phyloP scores from a whole-genome alignment of 2,797 vertebrate species.

The Hapalemur alaotrensis region DNA sequence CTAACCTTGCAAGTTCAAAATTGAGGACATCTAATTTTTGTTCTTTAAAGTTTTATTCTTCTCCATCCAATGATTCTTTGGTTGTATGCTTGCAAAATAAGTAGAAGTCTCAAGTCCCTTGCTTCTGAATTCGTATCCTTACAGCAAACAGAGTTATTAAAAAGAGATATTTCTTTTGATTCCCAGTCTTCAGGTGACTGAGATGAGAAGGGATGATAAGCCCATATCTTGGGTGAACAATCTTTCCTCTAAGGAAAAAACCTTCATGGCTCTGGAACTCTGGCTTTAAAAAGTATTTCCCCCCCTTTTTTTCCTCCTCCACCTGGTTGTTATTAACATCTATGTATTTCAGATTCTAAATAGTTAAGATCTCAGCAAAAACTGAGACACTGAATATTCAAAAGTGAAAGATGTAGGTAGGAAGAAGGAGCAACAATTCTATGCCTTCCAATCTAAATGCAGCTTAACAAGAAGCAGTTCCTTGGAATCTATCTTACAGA shows the following conservation, averaged over 20 bases:
- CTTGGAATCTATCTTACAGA: too few species aligned
- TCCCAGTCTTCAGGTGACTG: neutral
- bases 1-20: neutral
- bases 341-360: constrained; percentile 15
- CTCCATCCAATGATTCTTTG: neutral
- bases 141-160: neutral
- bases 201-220: neutral
- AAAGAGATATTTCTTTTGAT: neutral
- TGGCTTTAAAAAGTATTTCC: neutral
- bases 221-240: neutral
- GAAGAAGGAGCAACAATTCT: neutral
- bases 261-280: neutral
- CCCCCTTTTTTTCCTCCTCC: neutral
- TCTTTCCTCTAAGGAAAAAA: neutral
- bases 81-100: neutral
- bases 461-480: neutral
- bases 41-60: constrained; percentile 11
- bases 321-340: constrained; percentile 42
- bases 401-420: neutral
- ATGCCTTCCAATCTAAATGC: too few species aligned
- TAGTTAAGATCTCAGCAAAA: constrained; percentile 13
- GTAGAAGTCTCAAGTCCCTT: neutral
- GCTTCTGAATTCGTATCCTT: neutral
- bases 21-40: neutral
- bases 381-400: neutral